These are phyloP conservation scores for Cyphomyrmex costatus DNA, from an alignment of 1,140 invertebrate species.

Conservation along the genomic window DNA sequence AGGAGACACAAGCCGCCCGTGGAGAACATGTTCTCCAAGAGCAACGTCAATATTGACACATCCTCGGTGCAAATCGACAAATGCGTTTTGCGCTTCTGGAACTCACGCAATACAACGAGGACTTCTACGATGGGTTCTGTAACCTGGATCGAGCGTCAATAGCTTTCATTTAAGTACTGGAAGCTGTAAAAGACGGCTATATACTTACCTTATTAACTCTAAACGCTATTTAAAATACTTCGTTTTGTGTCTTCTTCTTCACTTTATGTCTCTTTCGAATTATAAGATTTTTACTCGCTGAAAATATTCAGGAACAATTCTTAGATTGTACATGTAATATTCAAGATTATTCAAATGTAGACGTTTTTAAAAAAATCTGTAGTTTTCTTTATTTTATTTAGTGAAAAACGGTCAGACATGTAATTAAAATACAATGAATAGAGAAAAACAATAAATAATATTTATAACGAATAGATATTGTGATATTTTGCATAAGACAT, in stretches of 20 bases:
- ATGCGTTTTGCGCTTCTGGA: slow-evolving; percentile 71
- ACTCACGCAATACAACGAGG: slow-evolving; percentile 55
- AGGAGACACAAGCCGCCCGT: slow-evolving; percentile 73
- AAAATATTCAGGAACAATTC: background rate
- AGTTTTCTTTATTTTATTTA: background rate
- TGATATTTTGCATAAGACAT: background rate
- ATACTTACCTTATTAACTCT: slow-evolving; percentile 26
- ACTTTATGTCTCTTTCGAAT: background rate
- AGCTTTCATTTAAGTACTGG: slow-evolving; percentile 30
- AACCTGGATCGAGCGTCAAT: slow-evolving; percentile 41
- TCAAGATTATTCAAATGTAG: slow-evolving; percentile 7
- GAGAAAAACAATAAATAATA: background rate
- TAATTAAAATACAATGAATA: background rate
- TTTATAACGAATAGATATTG: background rate
- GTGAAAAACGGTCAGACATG: background rate
- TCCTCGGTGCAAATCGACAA: slow-evolving; percentile 78
- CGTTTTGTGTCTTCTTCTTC: background rate
- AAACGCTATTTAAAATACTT: slow-evolving; percentile 14
- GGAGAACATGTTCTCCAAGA: slow-evolving; percentile 76
- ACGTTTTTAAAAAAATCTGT: background rate
- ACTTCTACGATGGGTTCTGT: slow-evolving; percentile 46
- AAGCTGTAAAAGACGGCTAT: slow-evolving; percentile 31
- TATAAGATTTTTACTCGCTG: background rate
- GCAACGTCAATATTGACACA: slow-evolving; percentile 81
- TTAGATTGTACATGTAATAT: background rate